Conservation (phyloP, 2,797 vertebrate species). For the Glyptemys insculpta region DNA sequence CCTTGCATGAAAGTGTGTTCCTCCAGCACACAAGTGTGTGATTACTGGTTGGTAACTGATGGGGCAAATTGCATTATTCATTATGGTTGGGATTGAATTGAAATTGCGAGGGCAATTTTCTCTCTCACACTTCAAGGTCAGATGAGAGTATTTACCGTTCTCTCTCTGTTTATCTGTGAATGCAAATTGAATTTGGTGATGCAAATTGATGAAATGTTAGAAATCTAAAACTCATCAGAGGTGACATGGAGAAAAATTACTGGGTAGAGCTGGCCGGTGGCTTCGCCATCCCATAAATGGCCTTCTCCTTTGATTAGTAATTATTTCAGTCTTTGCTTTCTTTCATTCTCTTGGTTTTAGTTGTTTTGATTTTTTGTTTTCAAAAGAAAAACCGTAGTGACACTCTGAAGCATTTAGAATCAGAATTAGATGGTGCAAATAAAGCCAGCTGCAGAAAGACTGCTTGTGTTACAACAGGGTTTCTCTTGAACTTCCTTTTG, state of each 20-base stretch:
- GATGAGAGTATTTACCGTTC: conserved; percentile 80
- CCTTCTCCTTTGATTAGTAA: conserved; percentile 71
- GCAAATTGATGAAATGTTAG: conserved; percentile 78
- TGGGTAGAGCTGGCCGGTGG: conserved; percentile 58
- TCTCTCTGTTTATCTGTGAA: conserved; percentile 84
- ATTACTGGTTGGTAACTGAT: conserved; percentile 61
- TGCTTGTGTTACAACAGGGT: conserved; percentile 13
- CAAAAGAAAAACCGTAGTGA: conserved; percentile 66
- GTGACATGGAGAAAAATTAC: conserved; percentile 57
- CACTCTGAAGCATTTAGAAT: conserved; percentile 65
- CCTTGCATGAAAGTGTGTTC: not conserved
- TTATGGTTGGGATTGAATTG: conserved; percentile 75
- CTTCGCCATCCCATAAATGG: conserved; percentile 38
- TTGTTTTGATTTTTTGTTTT: conserved; percentile 71
- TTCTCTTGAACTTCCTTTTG: not conserved
- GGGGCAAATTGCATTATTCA: conserved; percentile 75
- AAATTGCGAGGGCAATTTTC: conserved; percentile 81
- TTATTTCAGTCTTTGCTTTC: conserved; percentile 75
- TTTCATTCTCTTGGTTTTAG: conserved; percentile 75
- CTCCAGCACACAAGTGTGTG: conserved; percentile 10
- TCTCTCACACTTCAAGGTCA: conserved; percentile 84
- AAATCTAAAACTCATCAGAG: conserved; percentile 77
- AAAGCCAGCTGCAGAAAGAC: conserved; percentile 34
- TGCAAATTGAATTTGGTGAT: conserved; percentile 84
- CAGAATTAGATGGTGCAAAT: conserved; percentile 64